Evolutionary conservation across 2,797 vertebrate genomes (phyloP).

Genomic region (Vespertilio murinus): DNA sequence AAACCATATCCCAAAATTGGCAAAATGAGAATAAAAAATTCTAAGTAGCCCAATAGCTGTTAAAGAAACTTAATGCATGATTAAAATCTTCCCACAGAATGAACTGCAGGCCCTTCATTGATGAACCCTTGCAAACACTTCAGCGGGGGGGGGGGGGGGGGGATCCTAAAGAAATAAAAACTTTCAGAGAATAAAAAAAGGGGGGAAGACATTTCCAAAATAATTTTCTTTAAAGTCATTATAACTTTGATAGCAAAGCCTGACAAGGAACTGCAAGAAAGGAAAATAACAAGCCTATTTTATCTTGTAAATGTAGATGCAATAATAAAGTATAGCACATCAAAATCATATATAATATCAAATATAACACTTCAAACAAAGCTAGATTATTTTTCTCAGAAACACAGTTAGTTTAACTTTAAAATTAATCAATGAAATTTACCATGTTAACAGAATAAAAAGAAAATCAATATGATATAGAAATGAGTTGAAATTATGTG

Average conservation of each 20-base stretch:
- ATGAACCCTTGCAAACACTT: not conserved
- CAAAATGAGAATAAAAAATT: not conserved
- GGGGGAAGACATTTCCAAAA: not conserved
- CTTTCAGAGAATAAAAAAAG: not conserved
- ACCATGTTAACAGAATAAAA: not conserved
- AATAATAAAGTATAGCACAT: not conserved
- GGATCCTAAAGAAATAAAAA: not conserved
- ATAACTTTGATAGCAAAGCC: not conserved
- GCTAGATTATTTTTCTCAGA: not conserved
- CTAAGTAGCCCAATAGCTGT: not conserved
- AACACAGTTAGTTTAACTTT: not conserved
- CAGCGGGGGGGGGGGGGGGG: not conserved
- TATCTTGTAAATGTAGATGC: not conserved
- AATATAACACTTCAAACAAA: not conserved
- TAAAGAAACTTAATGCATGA: not conserved
- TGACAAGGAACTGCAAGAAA: not conserved
- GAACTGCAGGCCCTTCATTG: not conserved
- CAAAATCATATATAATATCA: not conserved
- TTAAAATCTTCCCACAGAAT: slow-evolving; percentile 15
- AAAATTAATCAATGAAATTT: not conserved
- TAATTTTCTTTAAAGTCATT: not conserved
- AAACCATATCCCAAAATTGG: not conserved
- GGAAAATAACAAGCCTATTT: not conserved
- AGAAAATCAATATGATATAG: not conserved
- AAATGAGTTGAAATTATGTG: not conserved